Conservation (phyloP, 2,888 invertebrate species). For the Embidobia sp. region DNA sequence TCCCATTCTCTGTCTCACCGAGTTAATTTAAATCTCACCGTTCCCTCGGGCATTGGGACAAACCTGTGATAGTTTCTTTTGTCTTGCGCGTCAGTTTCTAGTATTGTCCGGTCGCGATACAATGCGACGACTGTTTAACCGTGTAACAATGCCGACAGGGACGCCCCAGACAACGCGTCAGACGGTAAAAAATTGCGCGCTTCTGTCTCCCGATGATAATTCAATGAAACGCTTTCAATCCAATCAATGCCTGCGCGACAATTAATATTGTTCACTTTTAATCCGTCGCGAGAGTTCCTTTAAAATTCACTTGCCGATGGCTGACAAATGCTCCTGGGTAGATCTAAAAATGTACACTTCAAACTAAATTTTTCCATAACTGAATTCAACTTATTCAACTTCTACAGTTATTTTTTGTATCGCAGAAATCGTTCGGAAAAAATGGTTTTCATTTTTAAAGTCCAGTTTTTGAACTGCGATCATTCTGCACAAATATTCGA, state of each 20-base stretch:
- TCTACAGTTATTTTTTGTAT: too few relatives aligned
- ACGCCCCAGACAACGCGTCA: conserved; percentile 46
- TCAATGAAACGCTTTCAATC: conserved; percentile 41
- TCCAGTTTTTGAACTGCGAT: too few relatives aligned
- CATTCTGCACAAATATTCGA: too few relatives aligned
- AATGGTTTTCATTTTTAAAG: too few relatives aligned
- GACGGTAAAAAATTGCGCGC: conserved; percentile 49
- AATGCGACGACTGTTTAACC: conserved; percentile 60
- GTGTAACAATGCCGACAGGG: conserved; percentile 50
- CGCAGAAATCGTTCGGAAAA: too few relatives aligned
- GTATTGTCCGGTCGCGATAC: conserved; percentile 60
- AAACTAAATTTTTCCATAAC: neutral
- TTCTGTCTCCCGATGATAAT: conserved; percentile 44
- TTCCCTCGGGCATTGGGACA: conserved; percentile 67
- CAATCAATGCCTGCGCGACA: conserved; percentile 32
- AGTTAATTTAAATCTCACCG: conserved; percentile 66
- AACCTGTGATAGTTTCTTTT: conserved; percentile 66
- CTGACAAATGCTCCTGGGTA: conserved; percentile 28
- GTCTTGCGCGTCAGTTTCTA: conserved; percentile 59
- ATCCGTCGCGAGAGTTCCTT: conserved; percentile 3
- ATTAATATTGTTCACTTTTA: conserved; percentile 48
- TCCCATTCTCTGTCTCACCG: conserved; percentile 50
- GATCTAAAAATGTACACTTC: too few relatives aligned
- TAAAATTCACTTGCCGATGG: conserved; percentile 22
- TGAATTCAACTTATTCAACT: too few relatives aligned